Conservation (phyloP, 92 coral and sea anemone species). For the Bergia sp. region DNA sequence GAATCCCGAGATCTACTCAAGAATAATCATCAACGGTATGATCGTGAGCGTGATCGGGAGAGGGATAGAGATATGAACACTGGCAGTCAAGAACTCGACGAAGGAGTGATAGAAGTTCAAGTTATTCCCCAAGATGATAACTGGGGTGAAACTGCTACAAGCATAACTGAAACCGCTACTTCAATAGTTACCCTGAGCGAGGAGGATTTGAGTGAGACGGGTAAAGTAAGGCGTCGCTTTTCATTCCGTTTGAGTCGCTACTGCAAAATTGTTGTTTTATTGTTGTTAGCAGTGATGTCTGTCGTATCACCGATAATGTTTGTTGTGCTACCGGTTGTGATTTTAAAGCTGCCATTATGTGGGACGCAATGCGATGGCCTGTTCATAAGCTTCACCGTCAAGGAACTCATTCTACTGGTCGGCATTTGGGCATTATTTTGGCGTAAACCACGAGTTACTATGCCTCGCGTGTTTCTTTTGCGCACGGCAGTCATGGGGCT, state of each 20-base stretch:
- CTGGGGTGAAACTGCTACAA: conserved; percentile 99
- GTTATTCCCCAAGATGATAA: conserved; percentile 99
- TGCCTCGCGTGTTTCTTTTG: conserved; percentile 92
- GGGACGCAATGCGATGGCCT: conserved; percentile 88
- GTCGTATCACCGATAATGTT: conserved; percentile 87
- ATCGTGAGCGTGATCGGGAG: conserved; percentile 73
- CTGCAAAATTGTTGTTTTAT: conserved; percentile 72
- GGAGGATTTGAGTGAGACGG: conserved; percentile 88
- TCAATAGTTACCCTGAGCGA: conserved; percentile 96
- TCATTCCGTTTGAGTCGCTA: conserved; percentile 79
- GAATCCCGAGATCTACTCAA: conserved; percentile 38
- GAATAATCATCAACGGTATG: conserved; percentile 49
- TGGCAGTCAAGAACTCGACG: conserved; percentile 90
- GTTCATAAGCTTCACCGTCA: conserved; percentile 91
- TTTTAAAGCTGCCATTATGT: conserved; percentile 79
- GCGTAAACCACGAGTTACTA: conserved; percentile 84
- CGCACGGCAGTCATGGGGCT: conserved; percentile 85
- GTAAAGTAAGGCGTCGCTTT: conserved; percentile 72
- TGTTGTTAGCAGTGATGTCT: conserved; percentile 75
- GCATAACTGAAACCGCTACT: conserved; percentile 97
- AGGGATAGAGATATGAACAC: conserved; percentile 64
- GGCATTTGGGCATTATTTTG: conserved; percentile 99
- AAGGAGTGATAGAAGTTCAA: conserved; percentile 98
- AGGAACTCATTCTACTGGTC: conserved; percentile 80
- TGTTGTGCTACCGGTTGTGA: conserved; percentile 81